Base-by-base conservation (phyloP, 2,888 invertebrate genomes). In the Cerastis leucographa region DNA sequence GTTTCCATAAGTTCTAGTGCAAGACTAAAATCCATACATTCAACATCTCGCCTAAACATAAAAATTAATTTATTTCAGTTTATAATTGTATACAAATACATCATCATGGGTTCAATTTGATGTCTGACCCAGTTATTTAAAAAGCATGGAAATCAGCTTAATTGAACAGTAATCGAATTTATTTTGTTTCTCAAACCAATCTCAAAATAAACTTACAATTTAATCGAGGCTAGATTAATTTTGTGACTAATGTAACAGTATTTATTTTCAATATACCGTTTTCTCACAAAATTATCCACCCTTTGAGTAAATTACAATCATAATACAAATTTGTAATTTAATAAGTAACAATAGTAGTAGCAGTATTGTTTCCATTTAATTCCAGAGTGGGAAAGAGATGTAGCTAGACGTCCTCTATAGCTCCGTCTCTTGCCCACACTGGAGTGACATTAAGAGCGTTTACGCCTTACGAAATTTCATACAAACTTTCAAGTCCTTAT, bases 1-100 rank as follows among this genome's bases (percentile, higher is more conserved):
- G 40, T 74, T 59, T 56, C 8, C 14, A 25, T 67, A 67, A 51
- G 62, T 67, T 83, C 62, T 71, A 72, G 69, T 22, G 44, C 71
- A 54, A 12, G 61, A 82, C 35, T 62, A n/a, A 44, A 56, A 9
- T 61, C n/a, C 56, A 49, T 61, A 78, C 25, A 68, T 56, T 67
- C 59, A 80, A 80, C 67, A 76, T 71, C 72, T 76, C 59, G 54
- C 67, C 76, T 80, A 35, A n/a, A 42, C 8, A 71, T 42, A 71
- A 72, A n/a, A 73, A 68, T 71, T 71, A 69, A 75, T 80, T 71
- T 2, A 62, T 46, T 49, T 66, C 68, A 62, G 0, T 69, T 64
- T 78, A 65, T 29, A 56, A 78, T 67, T 59, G 64, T 62, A 67
- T 73, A 82, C 73, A 64, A 64, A 42, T 42, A 42, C 14, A 67